Percentiles rank a stretch among this genome's conserved stretches.
phyloP scores from a whole-genome alignment of 1,140 invertebrate species.

The Diprion similis region DNA sequence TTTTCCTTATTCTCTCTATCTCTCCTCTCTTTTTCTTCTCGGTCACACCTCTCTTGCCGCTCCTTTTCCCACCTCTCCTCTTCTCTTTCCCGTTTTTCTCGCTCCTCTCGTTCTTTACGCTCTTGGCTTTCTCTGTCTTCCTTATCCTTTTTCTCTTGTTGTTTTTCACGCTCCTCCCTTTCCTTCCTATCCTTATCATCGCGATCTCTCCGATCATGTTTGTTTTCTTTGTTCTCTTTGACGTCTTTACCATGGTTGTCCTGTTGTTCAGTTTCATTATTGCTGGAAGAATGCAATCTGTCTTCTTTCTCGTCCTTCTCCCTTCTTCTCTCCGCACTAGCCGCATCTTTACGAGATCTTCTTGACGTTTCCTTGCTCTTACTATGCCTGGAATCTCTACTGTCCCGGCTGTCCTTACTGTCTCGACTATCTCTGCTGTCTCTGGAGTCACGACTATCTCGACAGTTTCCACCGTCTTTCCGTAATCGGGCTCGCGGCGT shows the following conservation, averaged over 20 bases:
- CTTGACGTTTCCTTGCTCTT: slow-evolving; percentile 41
- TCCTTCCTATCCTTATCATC: slow-evolving; percentile 51
- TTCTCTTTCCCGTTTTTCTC: slow-evolving; percentile 60
- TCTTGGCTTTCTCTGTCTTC: slow-evolving; percentile 49
- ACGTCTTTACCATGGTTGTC: slow-evolving; percentile 36
- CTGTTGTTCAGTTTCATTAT: slow-evolving; percentile 30
- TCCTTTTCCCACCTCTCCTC: slow-evolving; percentile 53
- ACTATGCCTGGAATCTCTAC: slow-evolving; percentile 45
- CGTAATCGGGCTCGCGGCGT: slow-evolving; percentile 16
- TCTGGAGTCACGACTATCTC: slow-evolving; percentile 25
- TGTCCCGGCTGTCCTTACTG: slow-evolving; percentile 32
- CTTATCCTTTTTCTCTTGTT: slow-evolving; percentile 44
- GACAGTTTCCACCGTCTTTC: slow-evolving; percentile 31
- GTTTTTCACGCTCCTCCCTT: slow-evolving; percentile 42
- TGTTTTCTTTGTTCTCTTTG: slow-evolving; percentile 41
- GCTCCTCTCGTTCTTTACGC: slow-evolving; percentile 50
- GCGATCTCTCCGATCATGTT: slow-evolving; percentile 51
- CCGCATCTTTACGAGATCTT: slow-evolving; percentile 48
- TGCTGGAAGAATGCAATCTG: slow-evolving; percentile 23
- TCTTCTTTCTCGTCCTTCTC: slow-evolving; percentile 52
- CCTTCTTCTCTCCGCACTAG: slow-evolving; percentile 42
- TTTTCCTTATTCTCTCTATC: slow-evolving; percentile 48
- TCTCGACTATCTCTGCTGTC: slow-evolving; percentile 38
- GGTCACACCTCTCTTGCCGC: slow-evolving; percentile 27
- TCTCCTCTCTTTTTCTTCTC: slow-evolving; percentile 43